phyloP scores from a whole-genome alignment of 1,140 invertebrate genomes.

The Solenopsis fugax region DNA sequence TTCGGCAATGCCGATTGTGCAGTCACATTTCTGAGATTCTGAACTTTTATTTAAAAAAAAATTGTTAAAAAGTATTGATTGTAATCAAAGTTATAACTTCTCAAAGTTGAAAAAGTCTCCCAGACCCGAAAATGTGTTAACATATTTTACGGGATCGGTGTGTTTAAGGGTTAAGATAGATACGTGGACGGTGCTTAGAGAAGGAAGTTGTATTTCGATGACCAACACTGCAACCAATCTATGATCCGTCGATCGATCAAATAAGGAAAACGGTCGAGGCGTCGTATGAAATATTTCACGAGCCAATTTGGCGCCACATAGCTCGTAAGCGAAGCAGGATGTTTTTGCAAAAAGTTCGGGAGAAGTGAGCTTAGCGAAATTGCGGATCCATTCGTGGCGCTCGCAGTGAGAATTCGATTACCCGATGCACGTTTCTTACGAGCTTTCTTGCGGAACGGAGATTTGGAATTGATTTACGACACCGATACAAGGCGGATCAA shows the following conservation, averaged over 20 bases:
- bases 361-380: slow-evolving; percentile 38
- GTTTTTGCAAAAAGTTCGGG: slow-evolving; percentile 28
- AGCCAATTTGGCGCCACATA: slow-evolving; percentile 67
- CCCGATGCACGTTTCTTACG: slow-evolving; percentile 15
- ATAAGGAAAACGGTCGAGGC: background rate
- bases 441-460: slow-evolving; percentile 16
- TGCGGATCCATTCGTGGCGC: slow-evolving; percentile 38
- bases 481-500: background rate
- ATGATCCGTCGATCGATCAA: slow-evolving; percentile 12
- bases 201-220: background rate
- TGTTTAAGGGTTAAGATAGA: too few species aligned
- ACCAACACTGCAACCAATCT: background rate
- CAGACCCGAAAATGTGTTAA: too few species aligned
- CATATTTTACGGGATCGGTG: too few species aligned
- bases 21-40: too few species aligned
- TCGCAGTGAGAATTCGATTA: slow-evolving; percentile 72
- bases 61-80: too few species aligned
- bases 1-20: too few species aligned
- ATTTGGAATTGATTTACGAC: slow-evolving; percentile 44
- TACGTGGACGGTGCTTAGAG: too few species aligned
- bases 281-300: slow-evolving; percentile 61
- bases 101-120: too few species aligned
- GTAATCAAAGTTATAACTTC: too few species aligned
- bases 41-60: too few species aligned
- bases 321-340: slow-evolving; percentile 49